Base-by-base conservation (phyloP, 1,140 invertebrate genomes). In the Aphaenogaster floridana region DNA sequence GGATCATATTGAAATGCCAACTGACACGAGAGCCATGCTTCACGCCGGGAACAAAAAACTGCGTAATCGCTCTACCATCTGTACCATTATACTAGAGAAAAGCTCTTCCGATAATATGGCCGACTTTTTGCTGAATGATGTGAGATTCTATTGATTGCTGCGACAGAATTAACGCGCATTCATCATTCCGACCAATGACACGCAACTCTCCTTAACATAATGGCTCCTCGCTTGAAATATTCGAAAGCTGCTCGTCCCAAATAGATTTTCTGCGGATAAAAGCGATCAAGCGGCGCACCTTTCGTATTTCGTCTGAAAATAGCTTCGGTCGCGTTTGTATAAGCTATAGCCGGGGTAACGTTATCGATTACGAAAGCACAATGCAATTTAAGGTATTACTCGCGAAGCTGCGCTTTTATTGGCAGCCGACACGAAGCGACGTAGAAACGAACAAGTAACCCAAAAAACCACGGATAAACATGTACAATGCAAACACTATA, bases 121-220 rank as follows among this genome's bases (percentile, higher is more conserved):
- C 36, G 28, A 61, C 66, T 87, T 89, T 89, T 90, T 79, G 59
- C 13, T 28, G 57, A 63, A 79, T 79, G 61, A 77, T 45, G 59
- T 74, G 85, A 59, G 64, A 64, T 39, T 45, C 21, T 36, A 57
- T 77, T 89, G 77, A 64, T 42, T 54, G 63, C 39, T 17, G 69
- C 15, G 85, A 72, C 71, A 81, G 69, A 89, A 90, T 71, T 90
- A 86, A 83, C 64, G 50, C 48, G 79, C 89, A 90, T 91, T 90
- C 81, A 83, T 90, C 86, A 90, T 81, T 66, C 68, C 76, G 63
- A 48, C 50, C 59, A 50, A 36, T 88, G 86, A 71, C 89, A 87
- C 78, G 21, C 8, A 52, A 71, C 64, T 83, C 68, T 81, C 57
- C 28, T 13, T 45, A 13, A 57, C 59, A 76, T 74, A 90, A 88